Evolutionary conservation across 1,140 invertebrate genomes (phyloP).

Genomic region (Parapsyche elsis): DNA sequence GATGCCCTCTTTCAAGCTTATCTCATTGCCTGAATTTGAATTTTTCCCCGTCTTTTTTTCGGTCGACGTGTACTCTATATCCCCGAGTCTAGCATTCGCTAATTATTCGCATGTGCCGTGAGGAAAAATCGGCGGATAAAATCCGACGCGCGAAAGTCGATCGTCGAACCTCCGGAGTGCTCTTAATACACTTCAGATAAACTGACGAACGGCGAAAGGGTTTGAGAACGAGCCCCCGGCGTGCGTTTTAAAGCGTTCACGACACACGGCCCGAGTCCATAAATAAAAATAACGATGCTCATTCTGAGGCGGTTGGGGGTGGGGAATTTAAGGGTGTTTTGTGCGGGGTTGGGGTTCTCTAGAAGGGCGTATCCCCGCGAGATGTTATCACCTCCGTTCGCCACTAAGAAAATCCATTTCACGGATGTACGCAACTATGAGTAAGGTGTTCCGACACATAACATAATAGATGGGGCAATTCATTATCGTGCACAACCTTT

Average conservation of each 20-base stretch:
- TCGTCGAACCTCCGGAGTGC: no score
- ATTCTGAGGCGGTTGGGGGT: slow-evolving; percentile 31
- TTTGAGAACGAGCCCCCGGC: slow-evolving; percentile 36
- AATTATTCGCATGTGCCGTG: no score
- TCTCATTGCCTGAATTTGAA: no score
- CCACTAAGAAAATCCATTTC: slow-evolving; percentile 42
- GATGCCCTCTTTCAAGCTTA: no score
- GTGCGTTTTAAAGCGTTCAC: slow-evolving; percentile 42
- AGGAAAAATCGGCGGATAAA: no score
- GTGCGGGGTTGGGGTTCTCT: not conserved
- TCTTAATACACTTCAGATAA: slow-evolving; percentile 50
- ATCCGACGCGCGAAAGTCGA: no score
- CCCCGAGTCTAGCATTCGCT: no score
- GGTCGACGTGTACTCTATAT: no score
- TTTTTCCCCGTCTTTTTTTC: no score
- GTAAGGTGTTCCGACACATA: slow-evolving; percentile 49
- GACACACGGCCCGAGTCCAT: slow-evolving; percentile 48
- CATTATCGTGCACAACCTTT: slow-evolving; percentile 51
- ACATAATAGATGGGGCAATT: slow-evolving; percentile 54
- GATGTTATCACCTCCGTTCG: slow-evolving; percentile 50
- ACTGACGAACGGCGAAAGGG: slow-evolving; percentile 43
- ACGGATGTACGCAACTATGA: slow-evolving; percentile 48
- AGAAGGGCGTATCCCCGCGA: slow-evolving; percentile 38
- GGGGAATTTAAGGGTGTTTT: not conserved
- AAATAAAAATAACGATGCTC: slow-evolving; percentile 55